A percentile compares a stretch with the other conserved stretches of the same genome.
phyloP scores from a whole-genome alignment of 2,888 invertebrate genomes.

The Agonopterix alstromeriana region DNA sequence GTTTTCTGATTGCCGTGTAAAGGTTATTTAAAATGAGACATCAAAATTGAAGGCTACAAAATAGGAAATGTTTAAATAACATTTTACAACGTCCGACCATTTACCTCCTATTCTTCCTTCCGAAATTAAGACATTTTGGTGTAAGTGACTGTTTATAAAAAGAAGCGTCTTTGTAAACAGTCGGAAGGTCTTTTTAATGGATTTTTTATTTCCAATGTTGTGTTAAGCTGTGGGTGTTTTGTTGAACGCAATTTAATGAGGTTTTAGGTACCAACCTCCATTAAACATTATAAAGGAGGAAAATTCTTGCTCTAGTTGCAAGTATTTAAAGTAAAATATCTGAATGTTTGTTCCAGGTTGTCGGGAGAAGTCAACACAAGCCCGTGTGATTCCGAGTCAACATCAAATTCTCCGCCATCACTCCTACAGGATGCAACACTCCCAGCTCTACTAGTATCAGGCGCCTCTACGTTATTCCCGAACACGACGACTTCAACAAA shows the following conservation, averaged over 20 bases:
- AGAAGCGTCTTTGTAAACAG: conserved; percentile 32
- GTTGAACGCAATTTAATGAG: conserved; percentile 18
- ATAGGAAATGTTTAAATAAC: conserved; percentile 2
- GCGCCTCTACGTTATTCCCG: conserved; percentile 60
- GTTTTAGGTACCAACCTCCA: neutral
- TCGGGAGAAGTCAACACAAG: conserved; percentile 69
- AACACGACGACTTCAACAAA: conserved; percentile 49
- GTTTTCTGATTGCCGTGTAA: conserved; percentile 14
- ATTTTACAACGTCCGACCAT: conserved; percentile 16
- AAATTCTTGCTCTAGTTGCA: too few relatives aligned
- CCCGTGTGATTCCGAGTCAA: conserved; percentile 79
- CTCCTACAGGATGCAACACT: conserved; percentile 61
- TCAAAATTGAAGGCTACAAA: neutral
- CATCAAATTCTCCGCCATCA: conserved; percentile 77
- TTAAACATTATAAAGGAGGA: too few relatives aligned
- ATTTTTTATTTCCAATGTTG: conserved; percentile 32
- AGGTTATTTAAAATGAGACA: too few relatives aligned
- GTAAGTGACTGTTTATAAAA: conserved; percentile 36
- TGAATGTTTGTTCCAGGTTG: conserved; percentile 42
- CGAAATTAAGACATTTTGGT: conserved; percentile 46
- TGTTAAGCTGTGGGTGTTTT: conserved; percentile 27
- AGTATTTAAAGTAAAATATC: too few relatives aligned
- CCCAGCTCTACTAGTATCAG: conserved; percentile 63
- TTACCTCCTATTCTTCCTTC: conserved; percentile 24
- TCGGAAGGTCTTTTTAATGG: conserved; percentile 26